These are phyloP conservation scores for Encarsia formosa DNA, from an alignment of 2,888 invertebrate species.

Conservation along the genomic window DNA sequence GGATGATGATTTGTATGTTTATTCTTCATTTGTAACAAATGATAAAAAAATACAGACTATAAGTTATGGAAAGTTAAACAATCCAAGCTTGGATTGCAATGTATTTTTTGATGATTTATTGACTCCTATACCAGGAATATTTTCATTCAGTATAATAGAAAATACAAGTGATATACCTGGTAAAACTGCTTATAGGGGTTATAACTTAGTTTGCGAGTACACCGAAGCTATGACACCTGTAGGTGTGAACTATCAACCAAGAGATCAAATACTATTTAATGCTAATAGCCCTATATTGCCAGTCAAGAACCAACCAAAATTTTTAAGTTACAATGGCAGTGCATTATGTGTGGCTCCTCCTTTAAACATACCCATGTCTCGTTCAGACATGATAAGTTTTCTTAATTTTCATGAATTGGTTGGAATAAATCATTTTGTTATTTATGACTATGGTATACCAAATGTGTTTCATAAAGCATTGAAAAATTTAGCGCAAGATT, in stretches of 20 bases:
- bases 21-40: conserved; percentile 63
- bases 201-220: conserved; percentile 52
- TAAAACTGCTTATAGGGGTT: conserved; percentile 55
- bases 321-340: conserved; percentile 51
- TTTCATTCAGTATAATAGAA: conserved; percentile 34
- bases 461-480: conserved; percentile 50
- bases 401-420: conserved; percentile 64
- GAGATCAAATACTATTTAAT: conserved; percentile 22
- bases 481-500: conserved; percentile 46
- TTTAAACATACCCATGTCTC: conserved; percentile 54
- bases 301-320: conserved; percentile 30
- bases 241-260: conserved; percentile 40
- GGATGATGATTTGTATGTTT: conserved; percentile 61
- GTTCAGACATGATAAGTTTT: conserved; percentile 62
- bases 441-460: conserved; percentile 60
- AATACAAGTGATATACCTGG: conserved; percentile 49
- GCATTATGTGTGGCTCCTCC: conserved; percentile 65
- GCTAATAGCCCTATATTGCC: conserved; percentile 33
- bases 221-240: conserved; percentile 34
- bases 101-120: conserved; percentile 62
- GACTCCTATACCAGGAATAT: conserved; percentile 57
- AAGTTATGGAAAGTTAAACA: conserved; percentile 59
- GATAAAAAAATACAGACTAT: conserved; percentile 60
- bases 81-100: conserved; percentile 64
- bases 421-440: conserved; percentile 63